phyloP scores from a whole-genome alignment of 2,113 vertebrate species.

The Vidua chalybeata region DNA sequence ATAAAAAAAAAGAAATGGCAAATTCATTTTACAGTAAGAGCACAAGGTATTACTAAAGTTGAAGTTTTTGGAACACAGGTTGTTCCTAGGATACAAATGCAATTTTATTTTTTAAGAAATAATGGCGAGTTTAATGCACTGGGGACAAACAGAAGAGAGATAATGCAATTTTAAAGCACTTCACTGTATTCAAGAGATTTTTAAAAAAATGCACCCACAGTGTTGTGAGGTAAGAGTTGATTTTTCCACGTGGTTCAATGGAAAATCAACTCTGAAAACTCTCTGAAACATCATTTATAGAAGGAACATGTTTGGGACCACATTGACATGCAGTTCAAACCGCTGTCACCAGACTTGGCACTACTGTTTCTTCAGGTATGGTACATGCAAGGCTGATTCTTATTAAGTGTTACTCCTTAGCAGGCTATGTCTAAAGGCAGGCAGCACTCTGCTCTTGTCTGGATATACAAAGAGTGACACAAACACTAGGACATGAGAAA shows the following conservation, averaged over 20 bases:
- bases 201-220: background rate
- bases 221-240: background rate
- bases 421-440: background rate
- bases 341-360: background rate
- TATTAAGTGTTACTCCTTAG: no score
- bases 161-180: background rate
- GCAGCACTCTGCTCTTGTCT: background rate
- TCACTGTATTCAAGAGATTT: background rate
- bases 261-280: background rate
- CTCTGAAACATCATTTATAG: background rate
- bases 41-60: background rate
- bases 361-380: accelerated
- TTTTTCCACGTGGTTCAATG: background rate
- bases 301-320: background rate
- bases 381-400: accelerated
- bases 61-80: background rate
- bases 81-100: background rate
- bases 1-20: background rate
- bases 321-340: background rate
- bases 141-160: background rate
- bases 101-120: background rate
- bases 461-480: background rate
- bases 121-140: background rate
- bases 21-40: background rate
- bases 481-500: background rate